A percentile compares a stretch with the other conserved stretches of the same genome.
These are phyloP conservation scores for Coelopa pilipes DNA, from an alignment of 2,888 invertebrate genomes.

Conservation along the genomic window DNA sequence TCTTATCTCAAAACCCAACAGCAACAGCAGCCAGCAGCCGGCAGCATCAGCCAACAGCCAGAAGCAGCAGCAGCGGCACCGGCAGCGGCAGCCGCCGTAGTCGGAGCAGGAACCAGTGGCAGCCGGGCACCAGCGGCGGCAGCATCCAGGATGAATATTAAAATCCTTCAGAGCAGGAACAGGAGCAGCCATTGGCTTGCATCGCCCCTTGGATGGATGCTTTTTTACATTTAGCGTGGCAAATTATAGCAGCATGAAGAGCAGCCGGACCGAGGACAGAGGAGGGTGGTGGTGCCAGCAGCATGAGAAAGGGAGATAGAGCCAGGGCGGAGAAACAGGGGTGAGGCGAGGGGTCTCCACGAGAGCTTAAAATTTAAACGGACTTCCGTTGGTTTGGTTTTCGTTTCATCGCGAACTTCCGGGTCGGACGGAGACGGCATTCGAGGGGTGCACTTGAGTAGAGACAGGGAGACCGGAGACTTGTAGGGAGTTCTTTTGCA, in stretches of 20 bases:
- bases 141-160: conserved; percentile 23
- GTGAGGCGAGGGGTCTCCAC: not conserved
- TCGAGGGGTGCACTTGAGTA: too few species aligned
- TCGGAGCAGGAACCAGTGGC: too few species aligned
- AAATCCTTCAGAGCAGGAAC: conserved; percentile 15
- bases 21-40: conserved; percentile 52
- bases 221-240: conserved; percentile 18
- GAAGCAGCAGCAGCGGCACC: conserved; percentile 45
- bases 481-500: too few species aligned
- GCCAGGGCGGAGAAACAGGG: not conserved
- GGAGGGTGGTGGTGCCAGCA: not conserved
- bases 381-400: not conserved
- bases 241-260: conserved; percentile 11
- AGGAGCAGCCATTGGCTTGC: conserved; percentile 20
- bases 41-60: conserved; percentile 15
- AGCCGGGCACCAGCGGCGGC: not conserved
- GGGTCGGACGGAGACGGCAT: too few species aligned
- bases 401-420: too few species aligned
- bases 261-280: too few species aligned
- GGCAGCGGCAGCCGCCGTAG: conserved; percentile 59
- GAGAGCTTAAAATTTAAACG: conserved; percentile 10
- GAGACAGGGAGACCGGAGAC: too few species aligned
- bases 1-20: conserved; percentile 71
- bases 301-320: not conserved
- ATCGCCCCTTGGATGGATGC: conserved; percentile 14